Base-by-base conservation (phyloP, 2,888 invertebrate genomes). In the Adela reaumurella region DNA sequence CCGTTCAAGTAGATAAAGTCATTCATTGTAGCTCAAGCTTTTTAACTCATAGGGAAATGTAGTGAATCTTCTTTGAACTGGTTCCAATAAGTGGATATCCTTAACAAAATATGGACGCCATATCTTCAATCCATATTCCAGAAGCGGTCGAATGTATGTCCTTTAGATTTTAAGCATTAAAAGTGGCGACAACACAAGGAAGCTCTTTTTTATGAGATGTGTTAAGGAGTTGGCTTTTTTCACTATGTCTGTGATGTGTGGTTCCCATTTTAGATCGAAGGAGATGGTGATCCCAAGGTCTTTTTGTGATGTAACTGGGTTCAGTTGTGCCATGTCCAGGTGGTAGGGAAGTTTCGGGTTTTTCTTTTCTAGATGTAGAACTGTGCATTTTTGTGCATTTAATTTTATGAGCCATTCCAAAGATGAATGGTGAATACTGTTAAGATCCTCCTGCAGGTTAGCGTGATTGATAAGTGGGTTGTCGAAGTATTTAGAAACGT, bases 401-500 rank as follows among this genome's bases (percentile, higher is more conserved):
- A 1, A 49, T 16, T 42, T 47, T 48, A 10, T 48, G 35, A 48
- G 19, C 49, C 47, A 49, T 2, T 46, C 46, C 16, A 48, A 19
- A 16, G 49, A 48, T 47, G 29, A 49, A 8, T 29, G 49, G 17
- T 16, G 41, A 35, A 28, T 46, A n/a, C n/a, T 19, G 44, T 49
- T 35, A 17, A 50, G 47, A 35, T 43, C 41, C 29, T 41, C 51
- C 44, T 49, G 49, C 11, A 49, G 19, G 1, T 48, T 17, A 35
- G 29, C 18, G 17, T 43, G 43, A 16, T 10, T 19, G 8, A 35
- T 18, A 16, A 49, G 49, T 3, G 49, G 47, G 47, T 49, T 48
- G 2, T 16, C 49, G n/a, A 49, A 49, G 11, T 48, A 16, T 17
- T 49, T 49, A 6, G 49, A 48, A n/a, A 48, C 49, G 19, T 49